Conservation (phyloP, 2,797 vertebrate genomes). For the Coilia nasus region DNA sequence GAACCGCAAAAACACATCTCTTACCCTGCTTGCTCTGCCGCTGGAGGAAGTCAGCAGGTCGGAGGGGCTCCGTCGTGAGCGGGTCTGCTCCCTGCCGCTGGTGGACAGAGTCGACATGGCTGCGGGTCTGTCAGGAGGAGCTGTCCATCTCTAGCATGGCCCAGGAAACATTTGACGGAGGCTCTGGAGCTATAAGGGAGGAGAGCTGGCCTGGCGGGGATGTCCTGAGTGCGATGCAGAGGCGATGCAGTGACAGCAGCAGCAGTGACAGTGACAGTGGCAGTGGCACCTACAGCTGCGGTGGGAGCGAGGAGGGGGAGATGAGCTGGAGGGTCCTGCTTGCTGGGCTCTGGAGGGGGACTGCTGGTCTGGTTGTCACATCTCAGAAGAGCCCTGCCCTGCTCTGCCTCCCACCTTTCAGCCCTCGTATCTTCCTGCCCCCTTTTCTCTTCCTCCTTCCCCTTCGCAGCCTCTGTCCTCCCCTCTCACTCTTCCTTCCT, state of each 20-base stretch:
- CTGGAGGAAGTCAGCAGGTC: background rate
- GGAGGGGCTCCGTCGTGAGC: background rate
- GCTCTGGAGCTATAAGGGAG: background rate
- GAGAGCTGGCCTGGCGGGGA: background rate
- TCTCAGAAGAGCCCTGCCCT: background rate
- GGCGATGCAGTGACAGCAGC: background rate
- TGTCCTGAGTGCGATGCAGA: background rate
- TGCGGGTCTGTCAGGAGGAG: background rate
- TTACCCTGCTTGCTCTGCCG: constrained; percentile 9
- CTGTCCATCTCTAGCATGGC: constrained; percentile 1
- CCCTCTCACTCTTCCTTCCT: constrained; percentile 30
- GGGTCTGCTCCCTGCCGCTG: background rate
- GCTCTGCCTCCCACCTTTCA: constrained; percentile 45
- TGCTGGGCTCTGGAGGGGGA: background rate
- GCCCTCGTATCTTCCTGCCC: constrained; percentile 41
- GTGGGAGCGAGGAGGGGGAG: background rate
- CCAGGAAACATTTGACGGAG: background rate
- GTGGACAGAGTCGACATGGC: background rate
- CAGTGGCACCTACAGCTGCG: background rate
- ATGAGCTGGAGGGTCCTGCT: background rate
- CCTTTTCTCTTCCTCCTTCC: constrained; percentile 41
- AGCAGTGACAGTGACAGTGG: background rate
- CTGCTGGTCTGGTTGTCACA: constrained; percentile 5
- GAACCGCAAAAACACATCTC: background rate
- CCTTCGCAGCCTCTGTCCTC: background rate